Evolutionary conservation across 2,113 vertebrate species (phyloP).

Genomic region (Thunnus thynnus): DNA sequence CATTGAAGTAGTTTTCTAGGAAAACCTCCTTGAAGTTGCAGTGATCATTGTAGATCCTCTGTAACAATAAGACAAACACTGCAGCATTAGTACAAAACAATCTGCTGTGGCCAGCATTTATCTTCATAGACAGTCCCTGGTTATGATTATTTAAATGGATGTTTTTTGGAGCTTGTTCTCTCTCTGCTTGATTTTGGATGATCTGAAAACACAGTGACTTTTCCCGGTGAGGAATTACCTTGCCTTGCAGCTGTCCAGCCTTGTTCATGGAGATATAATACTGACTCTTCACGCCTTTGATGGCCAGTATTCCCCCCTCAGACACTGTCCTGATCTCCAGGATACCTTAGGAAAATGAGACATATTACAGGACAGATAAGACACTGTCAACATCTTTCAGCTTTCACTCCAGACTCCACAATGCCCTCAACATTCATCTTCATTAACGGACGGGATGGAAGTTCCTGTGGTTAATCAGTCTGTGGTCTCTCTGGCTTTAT

Average conservation of each 20-base stretch:
- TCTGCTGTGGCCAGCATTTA: neutral
- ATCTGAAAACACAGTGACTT: neutral
- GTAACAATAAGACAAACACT: slow-evolving; percentile 56
- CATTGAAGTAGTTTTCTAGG: slow-evolving; percentile 98
- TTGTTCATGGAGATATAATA: slow-evolving; percentile 97
- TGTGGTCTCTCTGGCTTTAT: slow-evolving; percentile 70
- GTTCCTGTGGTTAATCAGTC: slow-evolving; percentile 72
- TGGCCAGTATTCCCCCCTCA: slow-evolving; percentile 93
- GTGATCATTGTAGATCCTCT: slow-evolving; percentile 97
- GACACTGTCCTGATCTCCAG: slow-evolving; percentile 98
- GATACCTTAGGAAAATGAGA: slow-evolving; percentile 86
- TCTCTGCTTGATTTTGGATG: neutral
- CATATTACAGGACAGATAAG: slow-evolving; percentile 74
- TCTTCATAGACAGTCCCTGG: neutral
- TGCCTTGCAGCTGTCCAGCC: slow-evolving; percentile 94
- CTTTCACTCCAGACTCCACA: slow-evolving; percentile 24
- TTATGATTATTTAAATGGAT: neutral
- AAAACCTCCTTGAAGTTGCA: slow-evolving; percentile 98
- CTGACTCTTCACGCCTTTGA: slow-evolving; percentile 98
- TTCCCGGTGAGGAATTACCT: slow-evolving; percentile 85
- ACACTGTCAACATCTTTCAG: slow-evolving; percentile 31
- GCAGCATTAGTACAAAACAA: neutral
- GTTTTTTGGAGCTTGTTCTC: slow-evolving; percentile 2
- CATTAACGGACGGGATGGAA: slow-evolving; percentile 63
- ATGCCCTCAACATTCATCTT: slow-evolving; percentile 66